Evolutionary conservation across 2,888 invertebrate genomes (phyloP).

Genomic region (Macrosiphum euphorbiae): DNA sequence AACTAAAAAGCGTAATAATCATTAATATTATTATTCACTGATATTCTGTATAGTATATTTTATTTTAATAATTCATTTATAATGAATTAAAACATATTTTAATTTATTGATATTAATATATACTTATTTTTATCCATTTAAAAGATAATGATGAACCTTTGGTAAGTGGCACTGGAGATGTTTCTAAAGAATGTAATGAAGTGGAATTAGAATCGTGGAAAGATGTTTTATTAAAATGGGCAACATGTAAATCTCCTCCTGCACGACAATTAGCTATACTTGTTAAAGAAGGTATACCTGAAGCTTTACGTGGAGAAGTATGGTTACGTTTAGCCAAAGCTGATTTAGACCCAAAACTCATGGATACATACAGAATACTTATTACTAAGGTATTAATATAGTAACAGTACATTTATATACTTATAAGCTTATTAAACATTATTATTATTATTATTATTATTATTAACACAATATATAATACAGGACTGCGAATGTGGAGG

Average conservation of each 20-base stretch:
- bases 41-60: neutral
- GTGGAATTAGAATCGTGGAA: slow-evolving; percentile 94
- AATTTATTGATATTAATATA: slow-evolving; percentile 20
- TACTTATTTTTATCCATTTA: slow-evolving; percentile 65
- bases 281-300: slow-evolving; percentile 91
- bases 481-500: slow-evolving; percentile 95
- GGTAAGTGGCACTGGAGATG: slow-evolving; percentile 97
- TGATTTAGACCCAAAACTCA: slow-evolving; percentile 85
- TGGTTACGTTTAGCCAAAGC: slow-evolving; percentile 96
- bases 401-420: neutral
- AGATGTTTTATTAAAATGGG: slow-evolving; percentile 85
- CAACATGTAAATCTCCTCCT: slow-evolving; percentile 77
- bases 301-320: slow-evolving; percentile 95
- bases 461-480: slow-evolving; percentile 61
- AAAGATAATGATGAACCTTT: slow-evolving; percentile 93
- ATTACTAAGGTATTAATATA: slow-evolving; percentile 83
- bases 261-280: slow-evolving; percentile 81
- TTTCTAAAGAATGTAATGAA: slow-evolving; percentile 95
- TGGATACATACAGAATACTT: slow-evolving; percentile 92
- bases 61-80: neutral
- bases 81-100: neutral
- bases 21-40: neutral
- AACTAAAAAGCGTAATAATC: neutral
- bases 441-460: neutral
- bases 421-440: neutral